phyloP scores from a whole-genome alignment of 2,797 vertebrate species.

The Microhierax caerulescens region DNA sequence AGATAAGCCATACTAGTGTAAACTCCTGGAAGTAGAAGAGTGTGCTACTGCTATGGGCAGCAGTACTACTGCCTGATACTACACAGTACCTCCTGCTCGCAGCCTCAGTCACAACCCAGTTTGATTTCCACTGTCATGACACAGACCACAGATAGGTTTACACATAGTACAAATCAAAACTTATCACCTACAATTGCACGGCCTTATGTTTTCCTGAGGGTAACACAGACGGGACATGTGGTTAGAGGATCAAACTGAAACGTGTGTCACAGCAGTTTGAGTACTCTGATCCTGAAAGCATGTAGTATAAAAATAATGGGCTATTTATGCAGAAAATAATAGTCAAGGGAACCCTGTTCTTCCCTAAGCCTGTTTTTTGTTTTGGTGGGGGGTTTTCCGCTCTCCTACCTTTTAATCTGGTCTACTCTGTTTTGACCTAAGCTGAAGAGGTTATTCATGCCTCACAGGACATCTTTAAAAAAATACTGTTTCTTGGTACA shows the following conservation, averaged over 20 bases:
- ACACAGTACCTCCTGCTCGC: not conserved
- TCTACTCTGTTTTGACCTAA: not conserved
- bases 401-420: not conserved
- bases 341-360: not conserved
- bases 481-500: not conserved
- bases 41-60: not conserved
- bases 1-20: not conserved
- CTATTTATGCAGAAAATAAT: not conserved
- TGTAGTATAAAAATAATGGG: not conserved
- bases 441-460: not conserved
- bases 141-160: not conserved
- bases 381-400: not conserved
- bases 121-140: not conserved
- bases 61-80: not conserved
- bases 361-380: not conserved
- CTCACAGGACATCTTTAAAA: not conserved
- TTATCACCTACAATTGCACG: not conserved
- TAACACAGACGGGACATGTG: not conserved
- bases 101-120: not conserved
- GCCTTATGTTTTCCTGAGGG: not conserved
- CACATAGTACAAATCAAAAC: not conserved
- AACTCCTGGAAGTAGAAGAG: not conserved
- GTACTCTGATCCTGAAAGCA: not conserved
- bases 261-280: not conserved
- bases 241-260: not conserved